phyloP scores from a whole-genome alignment of 1,140 invertebrate species.

The Trissolcus basalis region DNA sequence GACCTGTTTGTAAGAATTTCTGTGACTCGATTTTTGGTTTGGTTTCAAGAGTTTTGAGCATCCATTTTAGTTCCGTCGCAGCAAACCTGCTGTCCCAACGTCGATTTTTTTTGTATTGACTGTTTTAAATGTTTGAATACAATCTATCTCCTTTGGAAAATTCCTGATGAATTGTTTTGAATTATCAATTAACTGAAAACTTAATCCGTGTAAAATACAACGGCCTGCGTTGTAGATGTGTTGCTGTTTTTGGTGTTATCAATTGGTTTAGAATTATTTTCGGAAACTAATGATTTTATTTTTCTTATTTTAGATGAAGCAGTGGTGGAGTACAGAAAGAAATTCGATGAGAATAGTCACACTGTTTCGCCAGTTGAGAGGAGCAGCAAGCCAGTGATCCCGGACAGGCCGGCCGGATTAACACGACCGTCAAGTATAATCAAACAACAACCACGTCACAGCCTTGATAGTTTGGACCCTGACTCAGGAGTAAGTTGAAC shows the following conservation, averaged over 20 bases:
- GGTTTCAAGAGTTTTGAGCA: too few species aligned
- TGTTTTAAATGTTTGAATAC: too few species aligned
- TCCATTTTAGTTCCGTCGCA: too few species aligned
- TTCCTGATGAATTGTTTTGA: too few species aligned
- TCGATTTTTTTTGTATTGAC: too few species aligned
- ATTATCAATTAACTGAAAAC: too few species aligned
- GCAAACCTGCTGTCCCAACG: too few species aligned
- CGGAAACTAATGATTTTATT: constrained; percentile 11
- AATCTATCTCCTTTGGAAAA: too few species aligned
- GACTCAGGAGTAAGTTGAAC: constrained; percentile 71
- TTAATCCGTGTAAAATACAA: too few species aligned
- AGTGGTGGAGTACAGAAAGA: constrained; percentile 71
- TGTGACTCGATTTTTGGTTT: too few species aligned
- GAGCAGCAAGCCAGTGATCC: constrained; percentile 82
- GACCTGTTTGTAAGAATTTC: too few species aligned
- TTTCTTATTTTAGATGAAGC: constrained; percentile 62
- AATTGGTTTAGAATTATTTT: constrained; percentile 1
- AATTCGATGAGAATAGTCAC: constrained; percentile 62
- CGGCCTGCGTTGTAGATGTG: too few species aligned
- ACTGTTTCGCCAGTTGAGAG: constrained; percentile 54
- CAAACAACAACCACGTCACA: constrained; percentile 68
- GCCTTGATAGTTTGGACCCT: constrained; percentile 68
- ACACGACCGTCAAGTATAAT: constrained; percentile 78
- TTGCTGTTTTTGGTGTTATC: not conserved
- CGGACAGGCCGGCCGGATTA: constrained; percentile 82